Evolutionary conservation across 2,888 invertebrate genomes (phyloP).

Genomic region (Parasteatoda lunata): DNA sequence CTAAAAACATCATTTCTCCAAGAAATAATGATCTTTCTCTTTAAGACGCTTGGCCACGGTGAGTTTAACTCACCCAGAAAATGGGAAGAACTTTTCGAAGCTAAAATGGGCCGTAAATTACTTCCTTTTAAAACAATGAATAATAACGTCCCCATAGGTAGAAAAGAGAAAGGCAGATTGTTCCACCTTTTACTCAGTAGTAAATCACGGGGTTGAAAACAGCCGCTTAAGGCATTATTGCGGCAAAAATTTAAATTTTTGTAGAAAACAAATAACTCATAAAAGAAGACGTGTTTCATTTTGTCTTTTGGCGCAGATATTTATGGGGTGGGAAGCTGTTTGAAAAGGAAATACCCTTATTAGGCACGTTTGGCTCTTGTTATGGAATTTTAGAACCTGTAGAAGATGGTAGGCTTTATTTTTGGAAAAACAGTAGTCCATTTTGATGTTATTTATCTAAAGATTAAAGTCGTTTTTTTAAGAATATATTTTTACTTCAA

Average conservation of each 20-base stretch:
- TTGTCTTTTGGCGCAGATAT: not conserved
- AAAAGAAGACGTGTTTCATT: not conserved
- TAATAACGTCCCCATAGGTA: not conserved
- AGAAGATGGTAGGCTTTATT: too few relatives aligned
- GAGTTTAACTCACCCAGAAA: not conserved
- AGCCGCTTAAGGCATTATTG: constrained; percentile 2
- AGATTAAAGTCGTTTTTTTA: too few relatives aligned
- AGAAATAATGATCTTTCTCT: constrained; percentile 2
- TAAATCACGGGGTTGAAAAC: not conserved
- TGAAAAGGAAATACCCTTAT: not conserved
- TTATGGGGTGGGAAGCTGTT: not conserved
- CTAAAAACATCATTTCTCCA: not conserved
- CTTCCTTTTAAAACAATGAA: constrained; percentile 5
- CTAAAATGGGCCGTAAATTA: constrained; percentile 5
- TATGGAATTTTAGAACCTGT: too few relatives aligned
- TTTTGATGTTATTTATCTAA: too few relatives aligned
- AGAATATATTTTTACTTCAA: too few relatives aligned
- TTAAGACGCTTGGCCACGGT: not conserved
- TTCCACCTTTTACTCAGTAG: not conserved
- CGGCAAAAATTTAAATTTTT: constrained; percentile 5
- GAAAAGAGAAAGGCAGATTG: not conserved
- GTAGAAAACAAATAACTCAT: not conserved
- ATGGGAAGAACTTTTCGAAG: not conserved
- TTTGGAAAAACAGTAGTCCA: too few relatives aligned
- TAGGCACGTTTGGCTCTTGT: too few relatives aligned